Evolutionary conservation across 2,113 vertebrate species (phyloP), one percentile per base, ranked within the genome.

Genomic region (Phylloscopus trochilus): DNA sequence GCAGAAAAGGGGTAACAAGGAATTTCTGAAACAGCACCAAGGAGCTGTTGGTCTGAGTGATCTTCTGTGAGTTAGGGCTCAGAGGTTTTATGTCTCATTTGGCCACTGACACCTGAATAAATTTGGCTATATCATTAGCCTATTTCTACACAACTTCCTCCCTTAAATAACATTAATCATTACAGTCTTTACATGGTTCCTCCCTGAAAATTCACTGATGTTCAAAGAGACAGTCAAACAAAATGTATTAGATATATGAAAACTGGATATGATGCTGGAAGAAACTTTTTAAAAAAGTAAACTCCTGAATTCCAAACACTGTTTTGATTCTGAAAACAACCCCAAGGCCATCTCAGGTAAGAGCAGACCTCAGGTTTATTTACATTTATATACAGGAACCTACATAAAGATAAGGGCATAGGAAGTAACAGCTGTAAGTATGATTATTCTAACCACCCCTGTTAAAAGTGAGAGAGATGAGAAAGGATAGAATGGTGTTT

Each of bases 51-150:
- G 55, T 82, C n/a, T 82, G 53, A 73, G 16, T 10, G 41, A 72
- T 72, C 60, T 43, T 21, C 49, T 85, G 44, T 64, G 91, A 95
- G n/a, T 62, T 41, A 72, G 23, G 39, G 51, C 30, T 90, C 63
- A 58, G 41, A 68, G 17, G 11, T 74, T 88, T 86, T 58, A 69
- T 58, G n/a, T 63, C 63, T 79, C 6, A 1, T 73, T 94, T 90
- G 90, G 55, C 51, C 46, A 74, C 59, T 59, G 73, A 84, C n/a
- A 89, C n/a, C 49, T 92, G 67, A 90, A 89, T 73, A 92, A 95
- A 89, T 41, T 47, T 89, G 69, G 80, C 43, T 83, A 74, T 41
- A 47, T 63, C 9, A 44, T 80, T 86, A 87, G 27, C 27, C 35
- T 83, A 31, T 76, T 95, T 76, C 91, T 77, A 64, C 63, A 83